A percentile compares a stretch with the other conserved stretches of the same genome.
These are phyloP conservation scores for Dinoponera quadriceps DNA, from an alignment of 1,140 invertebrate species.

Conservation along the genomic window DNA sequence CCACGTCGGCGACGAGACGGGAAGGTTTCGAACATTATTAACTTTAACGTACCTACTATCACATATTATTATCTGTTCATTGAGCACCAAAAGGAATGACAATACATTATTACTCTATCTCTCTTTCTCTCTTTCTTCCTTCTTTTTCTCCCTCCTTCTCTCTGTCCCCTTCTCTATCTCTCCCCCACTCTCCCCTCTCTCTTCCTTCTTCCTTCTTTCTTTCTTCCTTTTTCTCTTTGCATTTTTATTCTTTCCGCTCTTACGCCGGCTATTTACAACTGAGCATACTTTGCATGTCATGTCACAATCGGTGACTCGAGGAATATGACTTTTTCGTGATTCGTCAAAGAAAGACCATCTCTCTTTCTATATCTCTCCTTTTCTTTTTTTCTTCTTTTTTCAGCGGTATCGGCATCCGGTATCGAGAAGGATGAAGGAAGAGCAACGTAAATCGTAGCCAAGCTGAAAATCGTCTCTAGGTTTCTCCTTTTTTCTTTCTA, in stretches of 20 bases:
- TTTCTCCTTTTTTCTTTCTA: neutral
- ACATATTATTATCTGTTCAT: conserved; percentile 63
- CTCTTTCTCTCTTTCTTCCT: conserved; percentile 2
- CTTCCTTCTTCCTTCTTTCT: neutral
- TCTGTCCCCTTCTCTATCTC: conserved; percentile 2
- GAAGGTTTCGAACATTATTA: conserved; percentile 2
- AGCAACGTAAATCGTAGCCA: conserved; percentile 66
- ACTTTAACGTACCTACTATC: conserved; percentile 35
- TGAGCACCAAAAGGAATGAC: conserved; percentile 58
- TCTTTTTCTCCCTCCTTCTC: conserved; percentile 8
- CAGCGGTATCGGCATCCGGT: conserved; percentile 26
- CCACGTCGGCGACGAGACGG: conserved; percentile 18
- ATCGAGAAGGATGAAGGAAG: conserved; percentile 65
- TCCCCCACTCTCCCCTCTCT: neutral
- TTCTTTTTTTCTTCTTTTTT: neutral
- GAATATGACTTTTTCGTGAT: conserved; percentile 54
- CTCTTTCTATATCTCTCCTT: too few relatives aligned
- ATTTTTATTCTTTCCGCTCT: neutral
- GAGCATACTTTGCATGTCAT: conserved; percentile 29
- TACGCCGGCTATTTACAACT: conserved; percentile 47
- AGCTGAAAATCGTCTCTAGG: conserved; percentile 62
- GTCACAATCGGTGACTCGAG: conserved; percentile 55
- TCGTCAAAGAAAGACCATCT: neutral
- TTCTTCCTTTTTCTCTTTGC: conserved; percentile 1
- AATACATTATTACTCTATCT: conserved; percentile 47